A percentile compares a stretch with the other conserved stretches of the same genome.
Evolutionary conservation across 1,140 invertebrate genomes (phyloP).

Genomic region (Scylla paramamosain): DNA sequence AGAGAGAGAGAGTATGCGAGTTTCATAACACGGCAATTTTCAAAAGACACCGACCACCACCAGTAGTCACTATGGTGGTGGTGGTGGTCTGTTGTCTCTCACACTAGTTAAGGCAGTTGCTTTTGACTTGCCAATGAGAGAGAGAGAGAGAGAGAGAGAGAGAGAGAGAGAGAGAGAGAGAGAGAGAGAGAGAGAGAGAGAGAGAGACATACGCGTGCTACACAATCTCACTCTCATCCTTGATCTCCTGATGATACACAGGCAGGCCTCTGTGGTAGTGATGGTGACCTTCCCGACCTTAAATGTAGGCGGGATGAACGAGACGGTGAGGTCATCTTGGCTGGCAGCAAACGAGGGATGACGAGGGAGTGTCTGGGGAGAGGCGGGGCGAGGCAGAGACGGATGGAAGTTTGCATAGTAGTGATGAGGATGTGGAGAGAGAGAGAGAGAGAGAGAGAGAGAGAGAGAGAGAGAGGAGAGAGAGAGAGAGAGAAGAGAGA

Average conservation of each 20-base stretch:
- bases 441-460: conserved; percentile 33
- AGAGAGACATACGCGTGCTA: not conserved
- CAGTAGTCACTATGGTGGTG: too few species aligned
- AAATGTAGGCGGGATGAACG: not conserved
- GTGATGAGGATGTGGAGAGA: not conserved
- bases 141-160: conserved; percentile 10
- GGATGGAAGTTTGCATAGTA: not conserved
- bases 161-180: conserved; percentile 4
- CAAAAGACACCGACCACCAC: too few species aligned
- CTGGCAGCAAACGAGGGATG: not conserved
- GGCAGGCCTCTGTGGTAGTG: not conserved
- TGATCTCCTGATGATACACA: not conserved
- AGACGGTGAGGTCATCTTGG: not conserved
- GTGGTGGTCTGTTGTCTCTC: too few species aligned
- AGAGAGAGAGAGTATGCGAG: too few species aligned
- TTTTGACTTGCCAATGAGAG: not conserved
- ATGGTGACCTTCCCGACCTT: not conserved
- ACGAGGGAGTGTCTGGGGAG: not conserved
- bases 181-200: not conserved
- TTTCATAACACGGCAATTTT: too few species aligned
- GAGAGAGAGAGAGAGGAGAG: not conserved
- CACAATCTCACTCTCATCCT: not conserved
- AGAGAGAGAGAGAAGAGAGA: conserved; percentile 29
- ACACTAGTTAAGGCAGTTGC: too few species aligned
- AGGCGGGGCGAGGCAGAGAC: not conserved